phyloP scores from a whole-genome alignment of 2,113 vertebrate genomes.

The Pheucticus melanocephalus region DNA sequence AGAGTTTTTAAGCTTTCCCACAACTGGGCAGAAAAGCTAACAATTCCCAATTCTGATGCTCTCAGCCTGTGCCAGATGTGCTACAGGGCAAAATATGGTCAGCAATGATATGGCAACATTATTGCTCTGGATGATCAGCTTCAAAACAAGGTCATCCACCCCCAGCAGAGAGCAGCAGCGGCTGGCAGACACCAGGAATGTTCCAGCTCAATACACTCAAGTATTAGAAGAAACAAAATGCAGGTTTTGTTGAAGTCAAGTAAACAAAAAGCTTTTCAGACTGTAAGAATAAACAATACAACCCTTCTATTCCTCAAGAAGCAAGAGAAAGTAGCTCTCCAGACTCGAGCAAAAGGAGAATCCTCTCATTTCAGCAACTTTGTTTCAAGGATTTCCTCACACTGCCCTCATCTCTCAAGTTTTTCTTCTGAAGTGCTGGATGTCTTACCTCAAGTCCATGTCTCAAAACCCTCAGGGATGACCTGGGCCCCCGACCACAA shows the following conservation, averaged over 20 bases:
- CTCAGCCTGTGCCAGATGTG: background rate
- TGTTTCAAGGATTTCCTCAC: background rate
- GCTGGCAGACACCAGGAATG: background rate
- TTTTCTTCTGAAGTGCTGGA: background rate
- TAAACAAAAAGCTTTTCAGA: background rate
- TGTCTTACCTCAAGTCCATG: conserved; percentile 92
- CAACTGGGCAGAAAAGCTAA: background rate
- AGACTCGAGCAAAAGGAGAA: background rate
- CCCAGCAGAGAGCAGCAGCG: background rate
- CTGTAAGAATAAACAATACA: background rate
- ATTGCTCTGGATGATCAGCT: background rate
- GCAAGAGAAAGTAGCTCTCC: background rate
- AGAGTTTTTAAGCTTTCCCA: background rate
- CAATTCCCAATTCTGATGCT: background rate
- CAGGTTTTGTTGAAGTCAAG: background rate
- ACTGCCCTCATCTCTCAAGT: background rate
- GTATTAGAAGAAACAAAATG: background rate
- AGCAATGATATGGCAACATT: background rate
- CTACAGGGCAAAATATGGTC: background rate
- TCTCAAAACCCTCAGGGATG: conserved; percentile 91
- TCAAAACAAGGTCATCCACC: background rate
- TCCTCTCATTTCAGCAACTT: background rate
- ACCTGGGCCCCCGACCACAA: conserved; percentile 91
- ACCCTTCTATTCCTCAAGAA: background rate
- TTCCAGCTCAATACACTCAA: background rate